Percentiles rank a stretch among this genome's conserved stretches.
Evolutionary conservation across 2,113 vertebrate genomes (phyloP).

Genomic region (Cavia aperea): DNA sequence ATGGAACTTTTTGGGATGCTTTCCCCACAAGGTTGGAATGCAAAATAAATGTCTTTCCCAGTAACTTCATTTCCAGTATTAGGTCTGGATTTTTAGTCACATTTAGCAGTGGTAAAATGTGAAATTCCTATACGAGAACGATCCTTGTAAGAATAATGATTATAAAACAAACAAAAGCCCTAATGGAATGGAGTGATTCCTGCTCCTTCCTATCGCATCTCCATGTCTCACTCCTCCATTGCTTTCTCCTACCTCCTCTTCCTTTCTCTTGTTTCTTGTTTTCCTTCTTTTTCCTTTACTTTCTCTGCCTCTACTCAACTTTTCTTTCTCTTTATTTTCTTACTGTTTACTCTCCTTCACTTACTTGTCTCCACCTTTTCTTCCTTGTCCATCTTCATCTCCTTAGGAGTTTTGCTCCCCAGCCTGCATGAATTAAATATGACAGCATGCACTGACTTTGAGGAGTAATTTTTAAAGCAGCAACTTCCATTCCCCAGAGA

Average conservation of each 20-base stretch:
- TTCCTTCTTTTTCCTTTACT: neutral
- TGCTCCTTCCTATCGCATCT: neutral
- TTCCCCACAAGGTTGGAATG: neutral
- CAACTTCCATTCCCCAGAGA: neutral
- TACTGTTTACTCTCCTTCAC: neutral
- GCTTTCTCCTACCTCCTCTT: neutral
- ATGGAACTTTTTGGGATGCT: neutral
- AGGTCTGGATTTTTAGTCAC: slow-evolving; percentile 3
- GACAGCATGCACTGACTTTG: neutral
- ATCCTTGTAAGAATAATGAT: neutral
- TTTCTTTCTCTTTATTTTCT: neutral
- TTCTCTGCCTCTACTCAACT: neutral
- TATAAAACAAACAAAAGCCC: neutral
- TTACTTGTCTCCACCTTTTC: neutral
- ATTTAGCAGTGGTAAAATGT: slow-evolving; percentile 34
- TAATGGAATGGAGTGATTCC: neutral
- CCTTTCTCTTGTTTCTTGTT: neutral
- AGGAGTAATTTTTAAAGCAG: neutral
- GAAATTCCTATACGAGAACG: slow-evolving; percentile 10
- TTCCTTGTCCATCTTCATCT: neutral
- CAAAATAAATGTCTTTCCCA: neutral
- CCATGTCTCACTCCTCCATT: neutral
- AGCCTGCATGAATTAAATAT: neutral
- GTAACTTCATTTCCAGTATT: slow-evolving; percentile 22
- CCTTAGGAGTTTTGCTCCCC: neutral